These are phyloP conservation scores for Botia kubotai DNA, from an alignment of 2,797 vertebrate genomes.

Conservation along the genomic window DNA sequence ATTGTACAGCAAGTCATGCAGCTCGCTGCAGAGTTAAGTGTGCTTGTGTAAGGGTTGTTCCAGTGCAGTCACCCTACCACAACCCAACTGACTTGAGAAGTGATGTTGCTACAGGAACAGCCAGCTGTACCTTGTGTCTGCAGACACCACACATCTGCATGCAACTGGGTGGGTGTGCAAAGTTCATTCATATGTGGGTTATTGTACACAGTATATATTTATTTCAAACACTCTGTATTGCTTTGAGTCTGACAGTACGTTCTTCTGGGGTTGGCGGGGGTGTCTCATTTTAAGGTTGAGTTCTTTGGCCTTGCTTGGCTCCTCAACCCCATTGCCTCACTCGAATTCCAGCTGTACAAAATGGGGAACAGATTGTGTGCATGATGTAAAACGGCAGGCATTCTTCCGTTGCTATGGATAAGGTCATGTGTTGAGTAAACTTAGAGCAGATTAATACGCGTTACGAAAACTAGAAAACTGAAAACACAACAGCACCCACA, in stretches of 20 bases:
- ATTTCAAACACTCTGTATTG: conserved; percentile 18
- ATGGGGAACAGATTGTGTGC: conserved; percentile 80
- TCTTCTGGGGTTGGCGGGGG: conserved; percentile 14
- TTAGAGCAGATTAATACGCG: conserved; percentile 59
- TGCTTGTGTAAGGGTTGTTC: conserved; percentile 18
- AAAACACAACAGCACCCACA: conserved; percentile 36
- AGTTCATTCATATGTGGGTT: conserved; percentile 8
- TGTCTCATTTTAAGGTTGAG: conserved; percentile 41
- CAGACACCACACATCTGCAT: conserved; percentile 29
- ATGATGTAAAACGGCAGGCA: conserved; percentile 79
- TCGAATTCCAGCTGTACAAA: conserved; percentile 77
- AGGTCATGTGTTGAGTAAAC: conserved; percentile 76
- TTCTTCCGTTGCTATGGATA: conserved; percentile 75
- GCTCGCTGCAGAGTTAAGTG: conserved; percentile 11
- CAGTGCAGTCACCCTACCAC: conserved; percentile 27
- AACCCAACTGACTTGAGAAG: conserved; percentile 24
- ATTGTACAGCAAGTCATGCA: conserved; percentile 26
- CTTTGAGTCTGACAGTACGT: conserved; percentile 11
- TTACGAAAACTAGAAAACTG: conserved; percentile 35
- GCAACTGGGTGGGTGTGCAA: background rate
- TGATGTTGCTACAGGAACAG: conserved; percentile 14
- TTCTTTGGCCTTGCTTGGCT: conserved; percentile 52
- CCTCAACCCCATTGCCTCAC: conserved; percentile 55
- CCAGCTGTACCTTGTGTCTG: conserved; percentile 21
- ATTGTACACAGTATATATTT: conserved; percentile 6